Percentiles rank a stretch among this genome's conserved stretches.
These are phyloP conservation scores for Tetramorium alpestre DNA, from an alignment of 1,140 invertebrate genomes.

Conservation along the genomic window DNA sequence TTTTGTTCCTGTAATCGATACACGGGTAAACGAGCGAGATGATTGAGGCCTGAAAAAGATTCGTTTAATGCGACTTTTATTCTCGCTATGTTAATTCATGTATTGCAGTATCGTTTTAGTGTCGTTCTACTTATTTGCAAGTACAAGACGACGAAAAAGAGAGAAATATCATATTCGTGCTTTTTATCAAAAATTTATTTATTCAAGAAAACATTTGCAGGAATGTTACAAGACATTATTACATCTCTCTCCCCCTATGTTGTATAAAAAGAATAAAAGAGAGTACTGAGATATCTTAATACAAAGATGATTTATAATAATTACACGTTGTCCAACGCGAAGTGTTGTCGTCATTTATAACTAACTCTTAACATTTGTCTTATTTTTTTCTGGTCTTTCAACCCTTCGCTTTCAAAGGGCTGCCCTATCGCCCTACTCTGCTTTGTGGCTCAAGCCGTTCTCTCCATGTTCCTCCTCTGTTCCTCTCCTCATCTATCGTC, in stretches of 20 bases:
- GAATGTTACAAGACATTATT: not conserved
- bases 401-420: conserved; percentile 54
- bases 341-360: not conserved
- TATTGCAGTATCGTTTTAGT: not conserved
- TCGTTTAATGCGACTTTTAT: conserved; percentile 7
- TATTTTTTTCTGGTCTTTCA: conserved; percentile 17
- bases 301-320: not conserved
- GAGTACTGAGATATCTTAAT: not conserved
- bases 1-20: conserved; percentile 61
- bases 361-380: conserved; percentile 1
- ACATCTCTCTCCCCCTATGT: not conserved
- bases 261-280: not conserved
- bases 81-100: not conserved
- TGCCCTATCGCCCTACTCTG: conserved; percentile 28
- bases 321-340: conserved; percentile 6
- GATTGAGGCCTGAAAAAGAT: conserved; percentile 39
- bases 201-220: not conserved
- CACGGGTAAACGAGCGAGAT: conserved; percentile 50
- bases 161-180: not conserved
- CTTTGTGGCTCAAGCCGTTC: conserved; percentile 57
- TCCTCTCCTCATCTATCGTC: conserved; percentile 26
- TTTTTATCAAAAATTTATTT: not conserved
- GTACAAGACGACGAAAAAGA: not conserved
- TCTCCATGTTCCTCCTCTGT: conserved; percentile 28
- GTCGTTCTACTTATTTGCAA: not conserved